phyloP scores from a whole-genome alignment of 2,113 vertebrate species.

The Nesoenas mayeri region DNA sequence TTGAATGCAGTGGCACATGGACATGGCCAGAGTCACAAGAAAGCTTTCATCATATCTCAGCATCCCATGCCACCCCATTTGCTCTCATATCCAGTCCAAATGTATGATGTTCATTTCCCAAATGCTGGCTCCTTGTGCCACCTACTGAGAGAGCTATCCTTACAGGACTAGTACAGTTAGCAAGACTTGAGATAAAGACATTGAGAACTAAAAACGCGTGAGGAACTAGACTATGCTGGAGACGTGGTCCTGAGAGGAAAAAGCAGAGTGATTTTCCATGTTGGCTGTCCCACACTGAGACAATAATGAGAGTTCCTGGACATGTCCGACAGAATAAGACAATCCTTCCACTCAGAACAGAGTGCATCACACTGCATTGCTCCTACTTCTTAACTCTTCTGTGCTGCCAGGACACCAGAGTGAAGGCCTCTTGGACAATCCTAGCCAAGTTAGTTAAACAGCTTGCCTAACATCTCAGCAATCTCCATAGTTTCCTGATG shows the following conservation, averaged over 20 bases:
- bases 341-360: neutral
- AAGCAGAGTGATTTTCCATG: neutral
- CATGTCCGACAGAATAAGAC: neutral
- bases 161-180: neutral
- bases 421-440: neutral
- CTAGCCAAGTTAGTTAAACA: neutral
- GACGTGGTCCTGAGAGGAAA: neutral
- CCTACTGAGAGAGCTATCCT: neutral
- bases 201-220: rapidly evolving
- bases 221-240: neutral
- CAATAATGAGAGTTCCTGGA: neutral
- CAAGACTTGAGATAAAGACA: neutral
- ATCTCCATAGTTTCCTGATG: neutral
- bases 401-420: neutral
- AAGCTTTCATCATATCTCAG: neutral
- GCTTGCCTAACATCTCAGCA: neutral
- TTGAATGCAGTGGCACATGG: neutral
- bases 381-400: neutral
- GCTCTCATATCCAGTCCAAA: neutral
- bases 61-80: neutral
- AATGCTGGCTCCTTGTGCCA: neutral
- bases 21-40: neutral
- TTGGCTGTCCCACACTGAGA: neutral
- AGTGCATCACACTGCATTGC: neutral
- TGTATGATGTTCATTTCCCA: neutral